Percentiles rank a stretch among this genome's conserved stretches.
phyloP scores from a whole-genome alignment of 2,797 vertebrate species.

The Eospalax fontanierii region DNA sequence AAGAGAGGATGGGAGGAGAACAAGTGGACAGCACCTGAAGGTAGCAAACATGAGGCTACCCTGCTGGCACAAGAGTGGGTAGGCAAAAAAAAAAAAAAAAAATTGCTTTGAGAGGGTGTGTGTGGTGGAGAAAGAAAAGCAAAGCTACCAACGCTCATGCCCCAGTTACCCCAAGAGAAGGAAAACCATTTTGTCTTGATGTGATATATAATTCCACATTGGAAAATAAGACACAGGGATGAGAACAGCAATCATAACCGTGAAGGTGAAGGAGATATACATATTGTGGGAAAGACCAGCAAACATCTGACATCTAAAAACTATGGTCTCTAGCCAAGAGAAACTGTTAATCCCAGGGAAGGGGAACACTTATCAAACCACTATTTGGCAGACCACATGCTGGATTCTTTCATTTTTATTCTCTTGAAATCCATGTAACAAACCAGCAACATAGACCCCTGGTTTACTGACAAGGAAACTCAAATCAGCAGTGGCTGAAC shows the following conservation, averaged over 20 bases:
- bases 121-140: not conserved
- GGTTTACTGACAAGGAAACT: constrained; percentile 8
- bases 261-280: not conserved
- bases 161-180: constrained; percentile 1
- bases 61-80: not conserved
- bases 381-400: not conserved
- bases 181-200: constrained; percentile 39
- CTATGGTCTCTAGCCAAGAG: constrained; percentile 15
- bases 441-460: not conserved
- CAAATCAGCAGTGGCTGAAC: not conserved
- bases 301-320: constrained; percentile 7
- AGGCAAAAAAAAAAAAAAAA: not conserved
- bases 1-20: not conserved
- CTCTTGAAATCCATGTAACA: constrained; percentile 48
- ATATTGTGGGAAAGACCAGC: not conserved
- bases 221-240: constrained; percentile 37
- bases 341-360: not conserved
- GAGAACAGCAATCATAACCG: not conserved
- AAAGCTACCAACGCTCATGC: not conserved
- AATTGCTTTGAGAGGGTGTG: not conserved
- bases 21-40: not conserved
- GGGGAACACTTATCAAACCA: constrained; percentile 37
- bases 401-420: constrained; percentile 6
- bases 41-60: not conserved
- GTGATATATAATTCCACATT: too few relatives aligned